Conservation (phyloP, 2,888 invertebrate genomes). For the Melitaea athalia region DNA sequence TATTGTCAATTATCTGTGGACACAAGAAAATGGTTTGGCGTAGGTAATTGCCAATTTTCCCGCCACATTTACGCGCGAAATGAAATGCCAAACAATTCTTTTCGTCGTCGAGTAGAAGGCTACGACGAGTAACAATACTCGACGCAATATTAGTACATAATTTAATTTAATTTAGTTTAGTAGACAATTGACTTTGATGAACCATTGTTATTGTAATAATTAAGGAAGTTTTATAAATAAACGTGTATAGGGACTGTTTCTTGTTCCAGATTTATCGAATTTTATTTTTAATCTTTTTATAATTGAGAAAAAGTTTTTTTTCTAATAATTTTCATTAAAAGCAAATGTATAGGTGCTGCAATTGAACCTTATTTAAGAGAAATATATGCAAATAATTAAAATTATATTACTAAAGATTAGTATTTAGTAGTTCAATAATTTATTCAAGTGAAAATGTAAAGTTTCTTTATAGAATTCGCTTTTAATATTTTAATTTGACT, state of each 20-base stretch:
- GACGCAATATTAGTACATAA: neutral
- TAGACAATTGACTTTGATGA: neutral
- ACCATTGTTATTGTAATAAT: neutral
- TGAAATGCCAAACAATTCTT: slow-evolving; percentile 18
- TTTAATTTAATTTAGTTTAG: neutral
- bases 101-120: neutral
- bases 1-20: neutral
- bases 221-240: neutral
- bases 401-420: too few relatives aligned
- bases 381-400: too few relatives aligned
- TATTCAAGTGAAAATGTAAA: too few relatives aligned
- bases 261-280: too few relatives aligned
- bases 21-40: neutral
- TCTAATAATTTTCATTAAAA: too few relatives aligned
- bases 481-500: neutral
- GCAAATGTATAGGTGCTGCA: too few relatives aligned
- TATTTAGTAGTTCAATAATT: too few relatives aligned
- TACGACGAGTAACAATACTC: too few relatives aligned
- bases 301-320: too few relatives aligned
- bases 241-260: too few relatives aligned
- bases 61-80: slow-evolving; percentile 26
- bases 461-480: neutral
- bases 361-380: too few relatives aligned
- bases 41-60: slow-evolving; percentile 23
- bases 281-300: too few relatives aligned